Evolutionary conservation across 2,888 invertebrate species (phyloP), one percentile per base, ranked within the genome.

Genomic region (Tenthredo mesomela): DNA sequence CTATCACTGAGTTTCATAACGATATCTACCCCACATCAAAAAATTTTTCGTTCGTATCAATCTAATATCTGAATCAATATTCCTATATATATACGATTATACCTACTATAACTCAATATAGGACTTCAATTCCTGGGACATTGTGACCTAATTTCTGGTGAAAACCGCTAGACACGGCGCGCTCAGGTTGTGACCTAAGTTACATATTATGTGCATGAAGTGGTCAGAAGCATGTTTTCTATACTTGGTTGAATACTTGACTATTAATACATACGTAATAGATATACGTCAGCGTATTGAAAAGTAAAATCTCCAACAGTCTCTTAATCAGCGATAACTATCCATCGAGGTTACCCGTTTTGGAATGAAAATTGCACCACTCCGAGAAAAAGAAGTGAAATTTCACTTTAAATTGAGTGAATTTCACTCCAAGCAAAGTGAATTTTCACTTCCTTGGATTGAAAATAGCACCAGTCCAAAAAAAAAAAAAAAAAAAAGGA

Each of bases 141-240:
- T 67, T 67, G 67, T 67, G 67, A 67, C 67, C 67, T 15, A 67
- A 67, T 67, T 67, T 33, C 9, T 61, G 61, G 21, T 25, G 12
- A 61, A 61, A 61, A 61, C 25, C 12, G 12, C 61, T 25, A 61
- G 18, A 54, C 25, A 12, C 12, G 25, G 12, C 61, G 12, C 25
- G 12, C 25, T 25, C 25, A 61, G 61, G 25, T 61, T 61, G 25
- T 25, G 61, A 61, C 25, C 61, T 61, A 25, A 61, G 61, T 61
- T 54, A 18, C n/a, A n/a, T 54, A 25, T 25, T 21, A 61, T 25
- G 58, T 58, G 25, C 25, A 9, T 61, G 18, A 61, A 25, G 25
- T 61, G 61, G 9, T 61, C n/a, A n/a, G 9, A 61, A 25, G 25
- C 61, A 21, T 61, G 12, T 61, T 61, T 61, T 61, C 12, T 25